These are phyloP conservation scores for Criorhina ranunculi DNA, from an alignment of 2,888 invertebrate genomes.

Conservation along the genomic window DNA sequence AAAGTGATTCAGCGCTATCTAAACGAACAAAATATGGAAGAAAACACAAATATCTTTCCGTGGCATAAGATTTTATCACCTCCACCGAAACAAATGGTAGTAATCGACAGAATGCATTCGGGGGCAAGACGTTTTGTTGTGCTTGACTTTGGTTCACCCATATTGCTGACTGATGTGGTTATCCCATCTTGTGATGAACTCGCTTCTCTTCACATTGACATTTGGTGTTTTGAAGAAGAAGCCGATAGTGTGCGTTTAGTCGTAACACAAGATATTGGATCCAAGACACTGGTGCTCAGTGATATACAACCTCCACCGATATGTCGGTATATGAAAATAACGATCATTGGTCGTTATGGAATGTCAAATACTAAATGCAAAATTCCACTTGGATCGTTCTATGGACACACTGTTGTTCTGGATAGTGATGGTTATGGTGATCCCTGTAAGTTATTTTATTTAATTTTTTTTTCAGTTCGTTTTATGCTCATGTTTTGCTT, in stretches of 20 bases:
- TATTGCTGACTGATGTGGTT: slow-evolving; percentile 93
- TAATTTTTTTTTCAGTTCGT: too few relatives aligned
- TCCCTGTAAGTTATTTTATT: slow-evolving; percentile 77
- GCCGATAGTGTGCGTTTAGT: slow-evolving; percentile 93
- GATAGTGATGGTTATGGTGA: slow-evolving; percentile 86
- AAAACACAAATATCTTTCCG: slow-evolving; percentile 85
- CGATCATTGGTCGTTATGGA: slow-evolving; percentile 95
- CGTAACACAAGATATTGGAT: slow-evolving; percentile 94
- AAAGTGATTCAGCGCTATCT: slow-evolving; percentile 78
- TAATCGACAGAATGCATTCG: slow-evolving; percentile 97
- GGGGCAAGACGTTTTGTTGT: slow-evolving; percentile 96
- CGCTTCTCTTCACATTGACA: slow-evolving; percentile 94
- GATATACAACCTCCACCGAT: slow-evolving; percentile 96
- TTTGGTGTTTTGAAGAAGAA: slow-evolving; percentile 95
- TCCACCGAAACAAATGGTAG: slow-evolving; percentile 93
- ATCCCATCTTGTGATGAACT: slow-evolving; percentile 93
- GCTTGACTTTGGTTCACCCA: slow-evolving; percentile 94
- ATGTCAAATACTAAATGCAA: slow-evolving; percentile 95
- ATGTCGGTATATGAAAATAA: slow-evolving; percentile 95
- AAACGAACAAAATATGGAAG: slow-evolving; percentile 77
- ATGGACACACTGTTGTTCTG: slow-evolving; percentile 93
- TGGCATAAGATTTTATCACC: slow-evolving; percentile 92
- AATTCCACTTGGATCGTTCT: slow-evolving; percentile 96
- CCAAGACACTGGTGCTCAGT: slow-evolving; percentile 92
- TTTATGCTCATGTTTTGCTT: background rate